Evolutionary conservation across 2,888 invertebrate genomes (phyloP), one percentile per base, ranked within the genome.

Genomic region (Pelosia muscerda): DNA sequence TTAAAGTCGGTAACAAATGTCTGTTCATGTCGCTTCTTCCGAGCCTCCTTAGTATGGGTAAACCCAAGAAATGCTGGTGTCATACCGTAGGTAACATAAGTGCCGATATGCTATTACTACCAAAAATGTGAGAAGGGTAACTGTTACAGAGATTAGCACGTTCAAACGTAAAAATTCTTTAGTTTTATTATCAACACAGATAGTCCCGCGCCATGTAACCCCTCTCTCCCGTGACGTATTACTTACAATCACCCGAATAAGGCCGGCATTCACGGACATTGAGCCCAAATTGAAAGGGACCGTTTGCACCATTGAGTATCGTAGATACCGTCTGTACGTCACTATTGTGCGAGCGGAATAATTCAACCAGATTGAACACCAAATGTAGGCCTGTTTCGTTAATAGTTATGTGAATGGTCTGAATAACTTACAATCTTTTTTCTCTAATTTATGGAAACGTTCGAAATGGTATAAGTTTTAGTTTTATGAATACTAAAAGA

Each of bases 191-290:
- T 42, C 19, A 19, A 19, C 6, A 19, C 42, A 8, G n/a, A 49
- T 49, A 38, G 19, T 2, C 22, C 28, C 38, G 58, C 49, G 6
- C 4, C 49, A 65, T 65, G 49, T 65, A 28, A 65, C 22, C 49
- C 42, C 2, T 4, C 26, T 28, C 42, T 28, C 22, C 31, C 28
- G 57, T 58, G 57, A 65, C 57, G 49, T 57, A 65, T 65, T 58
- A 49, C 64, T 53, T 13, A 64, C 57, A 64, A 64, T 64, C 64
- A 58, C 19, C 23, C 23, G 56, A 64, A 64, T 64, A 64, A 58
- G 64, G 57, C 42, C 28, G 26, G 28, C 23, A 49, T 64, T 64
- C 57, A 64, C 49, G 13, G 57, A 49, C 64, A 64, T 49, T 57
- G 34, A 56, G 38, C 56, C n/a, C 38, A 34, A 63, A 63, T 63